Percentiles rank a stretch among this genome's conserved stretches.
Conservation (phyloP, 2,888 invertebrate species). For the Prosopocoilus inquinatus region DNA sequence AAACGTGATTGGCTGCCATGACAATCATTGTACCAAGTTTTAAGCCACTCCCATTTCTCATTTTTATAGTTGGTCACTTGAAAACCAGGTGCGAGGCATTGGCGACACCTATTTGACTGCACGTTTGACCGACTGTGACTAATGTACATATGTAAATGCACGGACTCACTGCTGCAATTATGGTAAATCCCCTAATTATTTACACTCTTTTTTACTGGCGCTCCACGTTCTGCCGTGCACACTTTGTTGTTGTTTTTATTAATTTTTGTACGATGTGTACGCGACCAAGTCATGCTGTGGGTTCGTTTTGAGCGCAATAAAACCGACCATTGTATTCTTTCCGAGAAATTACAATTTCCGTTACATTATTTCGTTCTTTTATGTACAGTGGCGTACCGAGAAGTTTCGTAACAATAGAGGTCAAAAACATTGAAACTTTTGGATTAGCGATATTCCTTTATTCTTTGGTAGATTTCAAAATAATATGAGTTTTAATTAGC, state of each 20-base stretch:
- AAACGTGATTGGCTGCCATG: slow-evolving; percentile 50
- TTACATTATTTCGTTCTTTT: too few relatives aligned
- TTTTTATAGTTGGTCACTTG: slow-evolving; percentile 40
- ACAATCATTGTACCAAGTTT: slow-evolving; percentile 49
- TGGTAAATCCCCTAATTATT: slow-evolving; percentile 44
- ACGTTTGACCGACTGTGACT: slow-evolving; percentile 41
- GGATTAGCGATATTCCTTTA: too few relatives aligned
- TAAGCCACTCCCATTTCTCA: slow-evolving; percentile 49
- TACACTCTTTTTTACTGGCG: slow-evolving; percentile 28
- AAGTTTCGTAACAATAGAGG: too few relatives aligned
- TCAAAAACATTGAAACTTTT: too few relatives aligned
- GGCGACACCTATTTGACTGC: slow-evolving; percentile 11
- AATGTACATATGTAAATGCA: slow-evolving; percentile 47
- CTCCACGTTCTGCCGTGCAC: not conserved
- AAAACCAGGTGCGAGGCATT: slow-evolving; percentile 39
- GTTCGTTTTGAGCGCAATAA: not conserved
- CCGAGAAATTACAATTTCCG: too few relatives aligned
- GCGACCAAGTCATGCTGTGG: not conserved
- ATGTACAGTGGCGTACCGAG: too few relatives aligned
- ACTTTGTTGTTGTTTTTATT: slow-evolving; percentile 3
- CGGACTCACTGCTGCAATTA: slow-evolving; percentile 42
- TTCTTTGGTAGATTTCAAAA: too few relatives aligned
- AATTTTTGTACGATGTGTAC: not conserved
- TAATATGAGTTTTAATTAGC: too few relatives aligned
- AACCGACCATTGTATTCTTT: too few relatives aligned